A percentile compares a stretch with the other conserved stretches of the same genome.
Conservation (phyloP, 2,797 vertebrate genomes). For the Squalus acanthias region DNA sequence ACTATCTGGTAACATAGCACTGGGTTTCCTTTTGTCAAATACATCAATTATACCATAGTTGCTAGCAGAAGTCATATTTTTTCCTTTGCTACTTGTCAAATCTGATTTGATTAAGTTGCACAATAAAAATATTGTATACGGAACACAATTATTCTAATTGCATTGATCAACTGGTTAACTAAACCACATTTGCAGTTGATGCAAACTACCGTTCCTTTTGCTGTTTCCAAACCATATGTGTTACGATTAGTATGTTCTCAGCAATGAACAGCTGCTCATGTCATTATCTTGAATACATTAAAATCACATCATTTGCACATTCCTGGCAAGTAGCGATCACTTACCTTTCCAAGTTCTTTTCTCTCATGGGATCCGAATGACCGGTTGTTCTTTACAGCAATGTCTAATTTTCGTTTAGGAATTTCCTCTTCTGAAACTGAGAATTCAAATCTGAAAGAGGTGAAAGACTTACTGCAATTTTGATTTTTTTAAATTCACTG, state of each 20-base stretch:
- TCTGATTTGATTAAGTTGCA: neutral
- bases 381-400: constrained; percentile 83
- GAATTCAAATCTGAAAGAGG: constrained; percentile 76
- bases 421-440: constrained; percentile 71
- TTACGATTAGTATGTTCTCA: neutral
- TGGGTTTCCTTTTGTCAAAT: neutral
- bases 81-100: neutral
- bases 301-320: neutral
- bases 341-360: constrained; percentile 86
- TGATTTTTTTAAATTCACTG: too few relatives aligned
- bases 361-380: constrained; percentile 75
- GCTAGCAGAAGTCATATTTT: neutral
- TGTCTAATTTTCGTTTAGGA: constrained; percentile 71
- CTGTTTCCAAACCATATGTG: neutral
- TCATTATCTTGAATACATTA: neutral
- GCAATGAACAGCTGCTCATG: neutral
- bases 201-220: neutral
- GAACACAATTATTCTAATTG: neutral
- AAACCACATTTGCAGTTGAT: neutral
- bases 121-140: neutral
- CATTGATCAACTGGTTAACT: neutral
- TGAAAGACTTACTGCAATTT: neutral
- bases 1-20: neutral
- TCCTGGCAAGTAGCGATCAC: neutral
- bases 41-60: neutral